phyloP scores from a whole-genome alignment of 1,140 invertebrate species.

The Megalonaias nervosa region DNA sequence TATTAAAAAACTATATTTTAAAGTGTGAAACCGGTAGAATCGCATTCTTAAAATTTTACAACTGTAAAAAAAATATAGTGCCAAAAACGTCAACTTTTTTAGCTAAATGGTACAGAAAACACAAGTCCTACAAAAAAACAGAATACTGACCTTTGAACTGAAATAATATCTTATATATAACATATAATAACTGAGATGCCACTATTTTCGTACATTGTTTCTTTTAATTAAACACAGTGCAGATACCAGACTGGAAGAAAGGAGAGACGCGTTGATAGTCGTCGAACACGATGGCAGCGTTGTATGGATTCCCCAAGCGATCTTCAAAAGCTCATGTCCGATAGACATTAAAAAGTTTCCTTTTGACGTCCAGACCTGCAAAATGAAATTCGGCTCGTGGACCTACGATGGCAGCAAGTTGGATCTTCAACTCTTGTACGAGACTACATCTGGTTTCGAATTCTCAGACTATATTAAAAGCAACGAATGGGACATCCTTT shows the following conservation, averaged over 20 bases:
- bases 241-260: constrained; percentile 63
- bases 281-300: constrained; percentile 89
- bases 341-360: constrained; percentile 75
- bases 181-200: too few species aligned
- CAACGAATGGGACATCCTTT: constrained; percentile 68
- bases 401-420: constrained; percentile 66
- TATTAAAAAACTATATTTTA: too few species aligned
- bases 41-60: too few species aligned
- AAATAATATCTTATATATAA: too few species aligned
- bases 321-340: constrained; percentile 96
- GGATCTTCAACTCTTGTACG: constrained; percentile 74
- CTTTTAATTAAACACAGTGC: constrained; percentile 44
- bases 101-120: too few species aligned
- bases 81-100: too few species aligned
- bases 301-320: constrained; percentile 96
- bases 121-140: too few species aligned
- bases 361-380: constrained; percentile 67
- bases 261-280: constrained; percentile 60
- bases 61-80: too few species aligned
- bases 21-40: too few species aligned
- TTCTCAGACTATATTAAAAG: constrained; percentile 66
- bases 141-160: too few species aligned
- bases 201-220: too few species aligned
- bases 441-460: constrained; percentile 46
- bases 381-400: constrained; percentile 68